Evolutionary conservation across 2,888 invertebrate species (phyloP), one percentile per base, ranked within the genome.

Genomic region (Linyphia triangularis): DNA sequence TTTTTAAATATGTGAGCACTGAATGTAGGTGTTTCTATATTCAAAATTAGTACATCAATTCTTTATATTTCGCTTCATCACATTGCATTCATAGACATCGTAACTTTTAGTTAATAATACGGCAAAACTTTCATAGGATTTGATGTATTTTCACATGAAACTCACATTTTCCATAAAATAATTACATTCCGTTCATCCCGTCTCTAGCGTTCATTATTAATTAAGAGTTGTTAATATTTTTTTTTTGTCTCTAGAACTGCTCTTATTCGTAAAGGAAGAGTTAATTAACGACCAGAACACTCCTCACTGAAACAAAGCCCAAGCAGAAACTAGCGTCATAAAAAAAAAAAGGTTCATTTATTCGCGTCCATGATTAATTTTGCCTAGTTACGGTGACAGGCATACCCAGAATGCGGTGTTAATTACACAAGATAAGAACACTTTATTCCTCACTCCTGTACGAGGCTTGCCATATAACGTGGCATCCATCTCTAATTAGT

Each of bases 351-450:
- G 51, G 63, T 85, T 79, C 79, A 72, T 79, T 72, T 51, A 24
- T 57, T 26, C 19, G 16, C 37, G 22, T 24, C 69, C 37, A 69
- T 86, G 81, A 86, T 81, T 86, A 81, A 81, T 86, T 86, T 79
- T 57, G 37, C 73, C 81, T 86, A 73, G 81, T 85, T 86, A 86
- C 67, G 6, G 30, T 73, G 86, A 81, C 86, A 86, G 73, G n/a
- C 70, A 63, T 65, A 73, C 40, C 51, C 61, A 73, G 79, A 59
- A 70, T 59, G 65, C 59, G 75, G 86, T 67, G 81, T 81, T 86
- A 86, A 86, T 86, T 81, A 75, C 73, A 40, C 81, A 40, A 67
- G 79, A 79, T 79, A 79, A 78, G 77, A 43, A 69, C 59, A 51
- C 59, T 79, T 70, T 70, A 37, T 81, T 81, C 81, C 57, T n/a